Evolutionary conservation across 1,140 invertebrate genomes (phyloP).

Genomic region (Penaeus vannamei): DNA sequence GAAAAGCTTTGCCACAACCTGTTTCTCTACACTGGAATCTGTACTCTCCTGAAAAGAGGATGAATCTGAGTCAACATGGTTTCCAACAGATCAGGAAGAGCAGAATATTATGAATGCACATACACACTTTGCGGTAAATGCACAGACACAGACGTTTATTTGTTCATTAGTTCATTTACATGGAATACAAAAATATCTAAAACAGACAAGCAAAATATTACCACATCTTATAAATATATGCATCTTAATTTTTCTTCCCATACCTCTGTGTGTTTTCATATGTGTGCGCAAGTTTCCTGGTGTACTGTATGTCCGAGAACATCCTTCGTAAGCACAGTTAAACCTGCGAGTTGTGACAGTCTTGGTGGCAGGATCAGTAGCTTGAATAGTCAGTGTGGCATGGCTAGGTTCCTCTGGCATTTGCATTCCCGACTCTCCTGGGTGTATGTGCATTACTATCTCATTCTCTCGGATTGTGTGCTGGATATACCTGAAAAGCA

Average conservation of each 20-base stretch:
- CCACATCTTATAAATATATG: neutral
- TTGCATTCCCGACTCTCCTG: slow-evolving; percentile 73
- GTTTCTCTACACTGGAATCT: slow-evolving; percentile 91
- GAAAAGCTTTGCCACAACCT: slow-evolving; percentile 92
- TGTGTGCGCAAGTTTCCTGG: slow-evolving; percentile 95
- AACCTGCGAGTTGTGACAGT: slow-evolving; percentile 81
- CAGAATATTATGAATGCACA: slow-evolving; percentile 27
- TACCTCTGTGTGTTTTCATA: slow-evolving; percentile 96
- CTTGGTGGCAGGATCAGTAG: slow-evolving; percentile 78
- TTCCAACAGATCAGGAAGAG: neutral
- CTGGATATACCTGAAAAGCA: slow-evolving; percentile 77
- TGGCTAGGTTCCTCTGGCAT: slow-evolving; percentile 79
- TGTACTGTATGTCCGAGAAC: slow-evolving; percentile 91
- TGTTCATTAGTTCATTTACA: too few relatives aligned
- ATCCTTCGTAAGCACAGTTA: slow-evolving; percentile 91
- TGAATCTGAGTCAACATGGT: slow-evolving; percentile 59
- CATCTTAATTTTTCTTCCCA: slow-evolving; percentile 47
- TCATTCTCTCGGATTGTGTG: slow-evolving; percentile 80
- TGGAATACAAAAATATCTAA: too few relatives aligned
- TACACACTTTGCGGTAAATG: slow-evolving; percentile 19
- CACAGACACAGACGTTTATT: slow-evolving; percentile 17
- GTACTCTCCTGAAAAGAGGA: slow-evolving; percentile 85
- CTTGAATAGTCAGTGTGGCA: slow-evolving; percentile 80
- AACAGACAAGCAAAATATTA: too few relatives aligned
- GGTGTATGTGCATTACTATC: slow-evolving; percentile 81